A percentile compares a stretch with the other conserved stretches of the same genome.
These are phyloP conservation scores for Cryptocheilus praepositus DNA, from an alignment of 2,888 invertebrate genomes.

Conservation along the genomic window DNA sequence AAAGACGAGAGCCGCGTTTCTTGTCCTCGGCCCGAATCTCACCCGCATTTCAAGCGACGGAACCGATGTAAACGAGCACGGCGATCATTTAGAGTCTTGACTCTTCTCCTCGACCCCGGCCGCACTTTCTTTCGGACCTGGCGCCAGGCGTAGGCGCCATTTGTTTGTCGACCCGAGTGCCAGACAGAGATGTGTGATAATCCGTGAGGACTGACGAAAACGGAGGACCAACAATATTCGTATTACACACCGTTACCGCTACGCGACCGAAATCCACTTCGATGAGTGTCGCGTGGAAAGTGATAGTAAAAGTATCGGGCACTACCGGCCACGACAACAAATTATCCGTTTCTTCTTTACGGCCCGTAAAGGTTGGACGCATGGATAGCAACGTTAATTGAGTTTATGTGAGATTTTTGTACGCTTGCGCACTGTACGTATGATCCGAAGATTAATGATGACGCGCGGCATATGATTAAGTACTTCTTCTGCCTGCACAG, in stretches of 20 bases:
- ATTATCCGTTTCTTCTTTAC: no score
- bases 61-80: constrained; percentile 49
- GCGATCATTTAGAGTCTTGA: constrained; percentile 28
- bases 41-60: constrained; percentile 1
- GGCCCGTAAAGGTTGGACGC: no score
- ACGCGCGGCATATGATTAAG: no score
- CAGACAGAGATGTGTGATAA: constrained; percentile 34
- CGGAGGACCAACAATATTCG: constrained; percentile 56
- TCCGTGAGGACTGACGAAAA: constrained; percentile 9
- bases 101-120: constrained; percentile 52
- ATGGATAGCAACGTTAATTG: no score
- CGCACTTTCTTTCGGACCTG: constrained; percentile 59
- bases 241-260: constrained; percentile 60
- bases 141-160: constrained; percentile 67
- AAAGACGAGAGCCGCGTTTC: constrained; percentile 18
- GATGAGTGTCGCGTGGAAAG: constrained; percentile 39
- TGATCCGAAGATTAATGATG: no score
- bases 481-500: no score
- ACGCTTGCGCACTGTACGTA: no score
- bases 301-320: constrained; percentile 44
- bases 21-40: constrained; percentile 51
- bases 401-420: no score
- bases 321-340: no score
- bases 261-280: constrained; percentile 58
- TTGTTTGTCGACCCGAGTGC: constrained; percentile 43